A percentile compares a stretch with the other conserved stretches of the same genome.
Conservation (phyloP, 2,113 vertebrate species). For the Campylomormyrus tamandua region DNA sequence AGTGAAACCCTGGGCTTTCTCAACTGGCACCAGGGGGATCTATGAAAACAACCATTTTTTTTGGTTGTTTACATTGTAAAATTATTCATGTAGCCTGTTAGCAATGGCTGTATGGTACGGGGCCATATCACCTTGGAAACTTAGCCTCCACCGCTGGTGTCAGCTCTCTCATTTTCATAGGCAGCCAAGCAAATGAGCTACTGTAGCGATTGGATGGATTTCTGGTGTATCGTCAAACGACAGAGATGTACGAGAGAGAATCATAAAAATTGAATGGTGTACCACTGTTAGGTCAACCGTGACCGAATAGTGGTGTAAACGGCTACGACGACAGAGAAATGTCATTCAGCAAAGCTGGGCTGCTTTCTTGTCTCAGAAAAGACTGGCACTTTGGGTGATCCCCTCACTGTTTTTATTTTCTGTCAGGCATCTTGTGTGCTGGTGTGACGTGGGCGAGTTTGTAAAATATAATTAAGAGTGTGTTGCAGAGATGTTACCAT, state of each 20-base stretch:
- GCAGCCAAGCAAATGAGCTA: neutral
- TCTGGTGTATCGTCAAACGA: neutral
- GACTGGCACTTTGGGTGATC: neutral
- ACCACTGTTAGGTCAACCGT: neutral
- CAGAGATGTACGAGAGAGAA: neutral
- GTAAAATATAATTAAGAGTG: constrained; percentile 55
- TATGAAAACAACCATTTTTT: neutral
- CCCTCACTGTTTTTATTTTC: neutral
- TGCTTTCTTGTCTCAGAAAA: neutral
- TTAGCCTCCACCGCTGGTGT: neutral
- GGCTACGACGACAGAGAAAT: neutral
- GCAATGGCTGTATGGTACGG: neutral
- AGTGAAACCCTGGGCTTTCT: neutral
- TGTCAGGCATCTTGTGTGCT: constrained; percentile 40
- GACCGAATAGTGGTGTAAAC: neutral
- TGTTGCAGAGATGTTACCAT: constrained; percentile 42
- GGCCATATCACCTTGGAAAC: neutral
- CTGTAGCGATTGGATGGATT: neutral
- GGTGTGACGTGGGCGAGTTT: constrained; percentile 53
- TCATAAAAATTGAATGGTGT: neutral
- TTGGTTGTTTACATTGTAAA: neutral
- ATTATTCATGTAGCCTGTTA: neutral
- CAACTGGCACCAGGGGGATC: neutral
- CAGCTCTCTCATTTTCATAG: neutral
- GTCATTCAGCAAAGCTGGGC: neutral